A percentile compares a stretch with the other conserved stretches of the same genome.
Evolutionary conservation across 1,140 invertebrate genomes (phyloP).

Genomic region (Adoxophyes honmai): DNA sequence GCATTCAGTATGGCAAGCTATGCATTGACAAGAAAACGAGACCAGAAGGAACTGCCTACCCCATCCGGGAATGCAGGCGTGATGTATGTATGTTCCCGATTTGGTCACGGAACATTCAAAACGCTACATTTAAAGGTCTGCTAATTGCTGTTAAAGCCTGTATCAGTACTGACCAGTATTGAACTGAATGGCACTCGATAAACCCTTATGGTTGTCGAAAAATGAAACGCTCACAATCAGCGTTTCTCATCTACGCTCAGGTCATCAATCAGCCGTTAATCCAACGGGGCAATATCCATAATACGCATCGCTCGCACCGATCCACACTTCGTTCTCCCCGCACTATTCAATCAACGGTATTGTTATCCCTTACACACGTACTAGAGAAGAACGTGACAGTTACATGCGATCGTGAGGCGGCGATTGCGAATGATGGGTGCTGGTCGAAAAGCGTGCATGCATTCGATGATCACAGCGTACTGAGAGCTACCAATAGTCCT

Average conservation of each 20-base stretch:
- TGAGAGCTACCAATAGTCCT: neutral
- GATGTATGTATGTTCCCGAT: too few relatives aligned
- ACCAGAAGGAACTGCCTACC: too few relatives aligned
- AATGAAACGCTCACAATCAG: constrained; percentile 23
- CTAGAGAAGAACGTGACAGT: neutral
- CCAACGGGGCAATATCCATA: constrained; percentile 58
- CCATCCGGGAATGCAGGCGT: too few relatives aligned
- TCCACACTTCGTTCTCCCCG: too few relatives aligned
- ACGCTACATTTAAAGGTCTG: too few relatives aligned
- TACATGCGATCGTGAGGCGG: constrained; percentile 1
- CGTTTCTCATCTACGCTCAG: constrained; percentile 23
- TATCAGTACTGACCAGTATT: too few relatives aligned
- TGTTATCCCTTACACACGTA: neutral
- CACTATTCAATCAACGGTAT: neutral
- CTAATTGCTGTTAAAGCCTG: too few relatives aligned
- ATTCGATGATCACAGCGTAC: constrained; percentile 25
- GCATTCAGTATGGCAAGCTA: too few relatives aligned
- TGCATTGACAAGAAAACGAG: too few relatives aligned
- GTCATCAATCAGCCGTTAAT: constrained; percentile 68
- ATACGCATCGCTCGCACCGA: constrained; percentile 48
- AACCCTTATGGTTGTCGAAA: neutral
- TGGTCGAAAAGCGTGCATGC: constrained; percentile 31
- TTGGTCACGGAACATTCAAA: too few relatives aligned
- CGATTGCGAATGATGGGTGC: neutral
- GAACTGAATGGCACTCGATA: neutral